Base-by-base conservation (phyloP, 1,140 invertebrate genomes). In the Cydia fagiglandana region DNA sequence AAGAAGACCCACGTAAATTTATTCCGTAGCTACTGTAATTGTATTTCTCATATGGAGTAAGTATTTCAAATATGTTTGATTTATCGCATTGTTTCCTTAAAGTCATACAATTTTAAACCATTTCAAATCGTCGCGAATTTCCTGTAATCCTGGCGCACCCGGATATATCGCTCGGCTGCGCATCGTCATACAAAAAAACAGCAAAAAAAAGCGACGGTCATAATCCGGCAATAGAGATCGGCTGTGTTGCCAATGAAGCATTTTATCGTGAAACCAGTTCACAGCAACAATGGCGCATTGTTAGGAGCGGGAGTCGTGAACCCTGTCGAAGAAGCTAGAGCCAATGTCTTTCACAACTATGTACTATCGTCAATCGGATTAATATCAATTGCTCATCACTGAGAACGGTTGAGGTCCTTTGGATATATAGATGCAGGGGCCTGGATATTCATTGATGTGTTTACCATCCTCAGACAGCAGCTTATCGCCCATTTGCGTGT, bases 281-380 rank as follows among this genome's bases (percentile, higher is more conserved):
- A 61, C 80, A 73, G 78, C 76, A 85, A 86, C 85, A 86, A 88
- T 87, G 75, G 81, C 64, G 78, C 81, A 86, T 88, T 88, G 81
- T 89, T 70, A 45, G 9, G n/a, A 70, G 13, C 66, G 66, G 66
- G 66, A 70, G 66, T 30, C 66, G 66, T 38, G 66, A 70, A 38
- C 66, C 66, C 66, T 38, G 66, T 38, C 66, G n/a, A 34, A 70
- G 66, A 70, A 70, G 66, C 34, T 70, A 70, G 15, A 70, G 66
- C 66, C 34, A 41, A 70, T 70, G 66, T 70, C 30, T 70, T 70
- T 70, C 30, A 41, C 30, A 38, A 70, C 66, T 70, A 17, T 41
- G 64, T 70, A 38, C 20, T 61, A 61, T 61, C 6, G 15, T 56
- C 17, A 24, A 24, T 61, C 9, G 2, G 20, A 24, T 24, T 61